Conservation (phyloP, 2,797 vertebrate species). For the Acestrorhynchus altus region DNA sequence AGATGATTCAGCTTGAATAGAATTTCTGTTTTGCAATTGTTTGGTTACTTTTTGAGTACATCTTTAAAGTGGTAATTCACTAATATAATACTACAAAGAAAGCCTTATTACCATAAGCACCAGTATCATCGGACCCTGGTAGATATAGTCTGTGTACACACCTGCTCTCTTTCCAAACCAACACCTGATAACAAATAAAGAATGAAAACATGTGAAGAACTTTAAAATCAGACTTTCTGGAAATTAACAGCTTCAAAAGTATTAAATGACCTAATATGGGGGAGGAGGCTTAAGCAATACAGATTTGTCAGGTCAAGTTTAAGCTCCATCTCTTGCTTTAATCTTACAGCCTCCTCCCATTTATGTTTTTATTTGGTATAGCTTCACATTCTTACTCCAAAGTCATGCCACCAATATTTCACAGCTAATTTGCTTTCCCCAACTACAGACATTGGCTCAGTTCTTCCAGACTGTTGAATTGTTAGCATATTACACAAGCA, state of each 20-base stretch:
- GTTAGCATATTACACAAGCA: background rate
- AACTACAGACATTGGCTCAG: background rate
- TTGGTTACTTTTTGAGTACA: too few species aligned
- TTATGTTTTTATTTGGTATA: background rate
- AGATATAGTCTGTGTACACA: slow-evolving; percentile 88
- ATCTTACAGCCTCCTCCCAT: background rate
- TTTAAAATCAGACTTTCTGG: background rate
- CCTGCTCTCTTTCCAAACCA: slow-evolving; percentile 88
- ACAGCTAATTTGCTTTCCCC: background rate
- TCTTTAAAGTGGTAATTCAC: too few species aligned
- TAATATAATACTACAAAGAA: background rate
- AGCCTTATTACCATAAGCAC: slow-evolving; percentile 84
- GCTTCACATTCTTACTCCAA: background rate
- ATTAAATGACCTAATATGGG: background rate
- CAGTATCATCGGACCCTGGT: slow-evolving; percentile 88
- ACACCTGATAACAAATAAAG: slow-evolving; percentile 72
- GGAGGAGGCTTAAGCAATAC: background rate
- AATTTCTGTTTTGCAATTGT: too few species aligned
- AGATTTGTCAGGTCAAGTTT: background rate
- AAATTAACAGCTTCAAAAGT: background rate
- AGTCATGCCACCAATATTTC: background rate
- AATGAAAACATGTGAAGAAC: background rate
- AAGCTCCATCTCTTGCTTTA: background rate
- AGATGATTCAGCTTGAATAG: background rate
- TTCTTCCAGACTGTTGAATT: background rate